Evolutionary conservation across 2,888 invertebrate species (phyloP), one percentile per base, ranked within the genome.

Genomic region (Boloria euphrosyne): DNA sequence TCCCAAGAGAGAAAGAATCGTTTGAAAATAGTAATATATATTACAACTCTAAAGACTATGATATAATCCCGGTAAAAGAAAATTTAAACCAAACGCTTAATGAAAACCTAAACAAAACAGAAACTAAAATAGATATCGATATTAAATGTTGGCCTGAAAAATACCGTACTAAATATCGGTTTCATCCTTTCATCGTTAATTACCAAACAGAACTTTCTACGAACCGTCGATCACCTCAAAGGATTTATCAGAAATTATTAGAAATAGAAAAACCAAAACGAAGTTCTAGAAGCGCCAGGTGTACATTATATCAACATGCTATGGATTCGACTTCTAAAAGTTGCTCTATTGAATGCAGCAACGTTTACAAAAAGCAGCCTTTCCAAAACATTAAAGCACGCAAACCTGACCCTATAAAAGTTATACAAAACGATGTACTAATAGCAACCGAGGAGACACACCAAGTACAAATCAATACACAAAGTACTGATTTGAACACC

Each of bases 51-150:
- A 84, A 81, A 62, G 76, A 83, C 44, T 89, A 89, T 55, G 91
- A 91, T 70, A 70, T 89, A 17, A 71, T 86, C 18, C 90, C 90
- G 1, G 90, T 90, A 2, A 90, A 81, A 73, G 90, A 90, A 71
- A 82, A 79, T 38, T 58, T 81, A 2, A 17, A 71, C 4, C 82
- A 79, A 72, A 65, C 66, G 17, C 74, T 72, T 62, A 80, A 78
- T 59, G 72, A 77, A 38, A 70, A 77, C 17, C 63, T 46, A 18
- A 47, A 66, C 10, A 81, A 77, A 65, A 81, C 76, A 47, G 75
- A 79, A 51, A 61, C 64, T 43, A 78, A 72, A 61, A 70, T 65
- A 17, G 62, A 73, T 10, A 67, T 73, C 18, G 72, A 74, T 27
- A 72, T 75, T 14, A 76, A 72, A 57, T 77, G 74, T 65, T 79